These are phyloP conservation scores for Spea bombifrons DNA, from an alignment of 2,113 vertebrate genomes.

Conservation along the genomic window DNA sequence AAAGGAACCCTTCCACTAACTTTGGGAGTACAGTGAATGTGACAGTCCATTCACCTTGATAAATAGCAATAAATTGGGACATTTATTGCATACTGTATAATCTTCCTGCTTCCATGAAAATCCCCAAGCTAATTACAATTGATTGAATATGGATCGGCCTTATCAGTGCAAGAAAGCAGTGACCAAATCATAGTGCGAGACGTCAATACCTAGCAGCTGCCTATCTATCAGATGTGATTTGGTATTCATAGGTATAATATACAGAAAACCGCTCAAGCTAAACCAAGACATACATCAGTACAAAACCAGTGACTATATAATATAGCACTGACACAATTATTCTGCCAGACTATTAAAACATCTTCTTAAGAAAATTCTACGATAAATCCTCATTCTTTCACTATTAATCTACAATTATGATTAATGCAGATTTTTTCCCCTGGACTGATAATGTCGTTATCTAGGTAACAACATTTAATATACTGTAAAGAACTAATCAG, in stretches of 20 bases:
- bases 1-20: no score
- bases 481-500: neutral
- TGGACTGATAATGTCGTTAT: neutral
- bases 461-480: neutral
- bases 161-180: slow-evolving; percentile 96
- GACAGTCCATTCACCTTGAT: neutral
- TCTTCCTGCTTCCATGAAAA: slow-evolving; percentile 79
- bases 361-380: neutral
- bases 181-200: slow-evolving; percentile 86
- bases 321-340: neutral
- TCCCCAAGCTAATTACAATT: slow-evolving; percentile 97
- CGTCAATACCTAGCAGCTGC: slow-evolving; percentile 93
- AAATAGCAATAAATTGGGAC: neutral
- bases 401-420: neutral
- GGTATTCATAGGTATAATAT: slow-evolving; percentile 60
- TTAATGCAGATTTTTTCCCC: neutral
- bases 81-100: slow-evolving; percentile 55
- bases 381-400: neutral
- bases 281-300: neutral
- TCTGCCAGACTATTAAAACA: slow-evolving; percentile 4
- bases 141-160: slow-evolving; percentile 96
- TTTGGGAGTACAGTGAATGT: no score
- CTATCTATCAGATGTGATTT: slow-evolving; percentile 71
- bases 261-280: neutral
- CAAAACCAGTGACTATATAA: neutral